These are phyloP conservation scores for Eurois occulta DNA, from an alignment of 2,888 invertebrate genomes.

Conservation along the genomic window DNA sequence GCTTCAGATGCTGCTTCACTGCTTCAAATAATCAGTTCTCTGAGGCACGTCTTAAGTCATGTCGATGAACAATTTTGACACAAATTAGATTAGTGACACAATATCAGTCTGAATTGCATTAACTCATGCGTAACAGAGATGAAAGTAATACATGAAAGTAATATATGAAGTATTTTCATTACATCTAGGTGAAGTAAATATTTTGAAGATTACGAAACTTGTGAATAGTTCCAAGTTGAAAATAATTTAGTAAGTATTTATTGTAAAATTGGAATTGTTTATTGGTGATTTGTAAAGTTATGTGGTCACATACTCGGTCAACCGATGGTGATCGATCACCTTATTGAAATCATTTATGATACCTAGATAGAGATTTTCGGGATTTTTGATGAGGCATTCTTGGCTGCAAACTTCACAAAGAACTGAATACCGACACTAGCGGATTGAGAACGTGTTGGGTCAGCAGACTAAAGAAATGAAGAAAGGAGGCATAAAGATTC, in stretches of 20 bases:
- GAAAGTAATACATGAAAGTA: conserved; percentile 6
- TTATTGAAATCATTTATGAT: not conserved
- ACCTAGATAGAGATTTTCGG: not conserved
- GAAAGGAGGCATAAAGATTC: not conserved
- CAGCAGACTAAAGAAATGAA: not conserved
- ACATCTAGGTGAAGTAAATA: not conserved
- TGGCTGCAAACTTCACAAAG: not conserved
- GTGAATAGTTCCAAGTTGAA: conserved; percentile 1
- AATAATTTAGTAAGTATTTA: conserved; percentile 10
- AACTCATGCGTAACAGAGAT: not conserved
- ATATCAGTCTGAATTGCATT: no score
- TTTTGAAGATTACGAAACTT: conserved; percentile 1
- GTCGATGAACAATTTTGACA: not conserved
- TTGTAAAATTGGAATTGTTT: not conserved
- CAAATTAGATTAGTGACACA: not conserved
- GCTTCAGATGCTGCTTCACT: not conserved
- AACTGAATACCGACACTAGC: not conserved
- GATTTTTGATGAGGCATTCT: not conserved
- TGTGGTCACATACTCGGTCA: conserved; percentile 14
- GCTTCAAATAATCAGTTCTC: not conserved
- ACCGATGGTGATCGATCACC: not conserved
- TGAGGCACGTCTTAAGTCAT: not conserved
- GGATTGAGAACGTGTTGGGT: not conserved
- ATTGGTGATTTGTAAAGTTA: conserved; percentile 15
- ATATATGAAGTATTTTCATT: conserved; percentile 31